Evolutionary conservation across 2,797 vertebrate genomes (phyloP).

Genomic region (Margarornis squamiger): DNA sequence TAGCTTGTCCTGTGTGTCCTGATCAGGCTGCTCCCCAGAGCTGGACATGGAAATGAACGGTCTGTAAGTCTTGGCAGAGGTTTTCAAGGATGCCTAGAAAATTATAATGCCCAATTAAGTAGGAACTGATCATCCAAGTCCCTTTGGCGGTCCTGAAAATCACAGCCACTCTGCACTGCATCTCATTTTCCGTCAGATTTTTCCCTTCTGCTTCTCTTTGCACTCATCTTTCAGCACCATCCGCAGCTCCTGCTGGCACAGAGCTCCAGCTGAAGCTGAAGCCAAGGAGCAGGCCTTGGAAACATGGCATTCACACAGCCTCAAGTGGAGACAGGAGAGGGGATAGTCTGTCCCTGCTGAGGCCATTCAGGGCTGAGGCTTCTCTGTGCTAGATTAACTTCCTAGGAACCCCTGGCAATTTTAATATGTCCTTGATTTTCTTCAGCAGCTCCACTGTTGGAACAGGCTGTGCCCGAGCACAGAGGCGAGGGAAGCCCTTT

Average conservation of each 20-base stretch:
- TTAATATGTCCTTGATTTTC: neutral
- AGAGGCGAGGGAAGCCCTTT: neutral
- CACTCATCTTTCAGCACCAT: neutral
- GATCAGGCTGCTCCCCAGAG: neutral
- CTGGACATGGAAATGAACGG: neutral
- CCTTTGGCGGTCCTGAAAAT: neutral
- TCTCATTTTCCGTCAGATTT: neutral
- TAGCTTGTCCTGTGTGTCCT: neutral
- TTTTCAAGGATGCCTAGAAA: neutral
- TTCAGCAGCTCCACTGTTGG: neutral
- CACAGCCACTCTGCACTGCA: neutral
- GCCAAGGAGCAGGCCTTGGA: neutral
- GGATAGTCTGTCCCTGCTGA: neutral
- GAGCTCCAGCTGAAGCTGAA: neutral
- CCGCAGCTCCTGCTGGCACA: neutral
- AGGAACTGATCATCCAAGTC: neutral
- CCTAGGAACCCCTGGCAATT: neutral
- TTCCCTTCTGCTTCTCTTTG: neutral
- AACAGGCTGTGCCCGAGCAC: neutral
- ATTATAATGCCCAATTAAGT: neutral
- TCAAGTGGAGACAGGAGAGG: neutral
- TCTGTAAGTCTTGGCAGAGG: neutral
- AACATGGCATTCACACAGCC: neutral
- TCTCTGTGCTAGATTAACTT: neutral
- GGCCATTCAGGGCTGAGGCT: neutral